Evolutionary conservation across 2,888 invertebrate species (phyloP).

Genomic region (Dione juno): DNA sequence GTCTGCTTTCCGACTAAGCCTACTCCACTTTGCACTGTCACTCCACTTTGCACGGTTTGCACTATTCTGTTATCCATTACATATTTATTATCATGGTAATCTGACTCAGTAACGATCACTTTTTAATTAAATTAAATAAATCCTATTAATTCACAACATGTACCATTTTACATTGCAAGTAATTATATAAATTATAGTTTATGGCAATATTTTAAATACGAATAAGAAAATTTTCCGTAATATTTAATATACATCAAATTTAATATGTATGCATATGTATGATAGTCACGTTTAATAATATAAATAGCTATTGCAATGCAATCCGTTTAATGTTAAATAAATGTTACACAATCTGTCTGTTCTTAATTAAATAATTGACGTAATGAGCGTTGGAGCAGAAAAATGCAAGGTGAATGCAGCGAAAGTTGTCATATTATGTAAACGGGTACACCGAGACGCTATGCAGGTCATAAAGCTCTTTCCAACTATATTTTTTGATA

Average conservation of each 20-base stretch:
- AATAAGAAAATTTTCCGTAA: not conserved
- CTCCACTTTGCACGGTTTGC: too few relatives aligned
- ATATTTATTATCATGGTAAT: too few relatives aligned
- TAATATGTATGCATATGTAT: slow-evolving; percentile 15
- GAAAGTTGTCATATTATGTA: slow-evolving; percentile 54
- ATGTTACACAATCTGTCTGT: slow-evolving; percentile 20
- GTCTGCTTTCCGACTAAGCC: too few relatives aligned
- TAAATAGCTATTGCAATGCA: not conserved
- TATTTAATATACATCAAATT: slow-evolving; percentile 9
- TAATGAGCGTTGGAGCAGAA: slow-evolving; percentile 40
- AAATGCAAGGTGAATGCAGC: slow-evolving; percentile 45
- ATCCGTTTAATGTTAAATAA: slow-evolving; percentile 20
- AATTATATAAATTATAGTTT: not conserved
- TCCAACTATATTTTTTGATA: not conserved
- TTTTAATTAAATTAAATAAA: too few relatives aligned
- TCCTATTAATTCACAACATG: too few relatives aligned
- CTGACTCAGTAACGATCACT: too few relatives aligned
- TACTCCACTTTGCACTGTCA: too few relatives aligned
- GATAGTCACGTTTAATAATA: slow-evolving; percentile 20
- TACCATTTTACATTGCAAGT: not conserved
- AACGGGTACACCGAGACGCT: slow-evolving; percentile 56
- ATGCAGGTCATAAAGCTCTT: slow-evolving; percentile 68
- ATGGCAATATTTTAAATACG: slow-evolving; percentile 8
- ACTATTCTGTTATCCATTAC: too few relatives aligned
- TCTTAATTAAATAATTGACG: slow-evolving; percentile 38